phyloP scores from a whole-genome alignment of 2,797 vertebrate genomes.

The Notolepis coatsorum region DNA sequence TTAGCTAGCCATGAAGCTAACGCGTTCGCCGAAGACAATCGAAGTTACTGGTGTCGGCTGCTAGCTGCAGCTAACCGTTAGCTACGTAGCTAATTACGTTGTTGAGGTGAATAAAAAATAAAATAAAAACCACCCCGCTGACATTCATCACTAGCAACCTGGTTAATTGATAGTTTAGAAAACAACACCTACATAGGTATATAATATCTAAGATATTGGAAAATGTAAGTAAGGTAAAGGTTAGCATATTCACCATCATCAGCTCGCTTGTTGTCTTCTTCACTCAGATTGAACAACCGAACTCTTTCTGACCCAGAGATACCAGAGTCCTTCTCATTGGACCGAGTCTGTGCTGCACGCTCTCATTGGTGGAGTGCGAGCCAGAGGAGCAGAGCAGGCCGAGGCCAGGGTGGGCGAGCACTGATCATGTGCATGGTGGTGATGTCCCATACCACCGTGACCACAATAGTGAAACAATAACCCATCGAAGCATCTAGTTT shows the following conservation, averaged over 20 bases:
- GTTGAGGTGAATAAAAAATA: conserved; percentile 22
- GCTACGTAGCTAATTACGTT: conserved; percentile 59
- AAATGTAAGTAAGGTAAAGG: conserved; percentile 36
- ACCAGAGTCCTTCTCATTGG: conserved; percentile 75
- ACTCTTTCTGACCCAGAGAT: conserved; percentile 67
- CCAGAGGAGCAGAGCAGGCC: too few species aligned
- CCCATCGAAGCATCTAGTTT: too few species aligned
- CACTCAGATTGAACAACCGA: conserved; percentile 74
- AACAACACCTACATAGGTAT: conserved; percentile 9
- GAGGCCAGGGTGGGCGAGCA: too few species aligned
- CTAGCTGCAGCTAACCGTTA: conserved; percentile 56
- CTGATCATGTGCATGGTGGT: too few species aligned
- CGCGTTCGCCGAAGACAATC: conserved; percentile 60
- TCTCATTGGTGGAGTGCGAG: conserved; percentile 72
- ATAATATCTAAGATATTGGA: conserved; percentile 28
- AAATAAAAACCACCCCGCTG: conserved; percentile 55
- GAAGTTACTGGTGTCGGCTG: conserved; percentile 65
- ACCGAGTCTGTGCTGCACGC: conserved; percentile 48
- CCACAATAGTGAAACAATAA: too few species aligned
- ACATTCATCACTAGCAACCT: conserved; percentile 48
- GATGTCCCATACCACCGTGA: too few species aligned
- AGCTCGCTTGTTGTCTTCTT: conserved; percentile 73
- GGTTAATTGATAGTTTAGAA: neutral
- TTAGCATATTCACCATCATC: conserved; percentile 70
- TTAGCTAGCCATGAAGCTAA: conserved; percentile 53